phyloP scores from a whole-genome alignment of 2,797 vertebrate genomes.

The Lepus oiostolus region DNA sequence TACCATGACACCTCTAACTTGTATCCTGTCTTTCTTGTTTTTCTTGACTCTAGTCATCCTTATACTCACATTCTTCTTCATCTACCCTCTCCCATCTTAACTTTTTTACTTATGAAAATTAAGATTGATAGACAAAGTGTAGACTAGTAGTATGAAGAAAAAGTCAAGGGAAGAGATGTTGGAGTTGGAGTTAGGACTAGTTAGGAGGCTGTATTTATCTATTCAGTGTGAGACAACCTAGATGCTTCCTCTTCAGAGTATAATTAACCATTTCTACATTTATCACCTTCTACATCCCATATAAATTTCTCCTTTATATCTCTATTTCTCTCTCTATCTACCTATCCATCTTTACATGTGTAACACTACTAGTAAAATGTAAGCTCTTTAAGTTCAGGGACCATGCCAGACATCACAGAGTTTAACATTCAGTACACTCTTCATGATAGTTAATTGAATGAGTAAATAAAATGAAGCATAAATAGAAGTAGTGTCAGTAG shows the following conservation, averaged over 20 bases:
- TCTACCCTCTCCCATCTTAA: not conserved
- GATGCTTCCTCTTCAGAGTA: not conserved
- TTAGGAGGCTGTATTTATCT: not conserved
- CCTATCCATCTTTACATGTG: not conserved
- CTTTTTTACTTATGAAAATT: not conserved
- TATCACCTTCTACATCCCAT: not conserved
- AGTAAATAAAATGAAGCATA: not conserved
- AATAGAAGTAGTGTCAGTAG: not conserved
- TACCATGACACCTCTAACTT: not conserved
- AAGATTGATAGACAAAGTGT: not conserved
- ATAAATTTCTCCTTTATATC: not conserved
- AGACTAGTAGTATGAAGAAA: not conserved
- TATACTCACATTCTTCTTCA: not conserved
- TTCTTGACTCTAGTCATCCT: not conserved
- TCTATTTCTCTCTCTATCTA: too few species aligned
- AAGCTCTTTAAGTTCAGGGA: not conserved
- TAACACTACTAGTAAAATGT: slow-evolving; percentile 18
- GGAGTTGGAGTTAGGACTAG: not conserved
- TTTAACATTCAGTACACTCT: not conserved
- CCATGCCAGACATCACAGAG: not conserved
- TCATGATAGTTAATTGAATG: not conserved
- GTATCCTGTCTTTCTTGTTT: not conserved
- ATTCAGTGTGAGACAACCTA: not conserved
- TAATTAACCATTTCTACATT: not conserved
- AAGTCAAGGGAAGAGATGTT: not conserved